A percentile compares a stretch with the other conserved stretches of the same genome.
Evolutionary conservation across 2,797 vertebrate species (phyloP).

Genomic region (Rachycentron canadum): DNA sequence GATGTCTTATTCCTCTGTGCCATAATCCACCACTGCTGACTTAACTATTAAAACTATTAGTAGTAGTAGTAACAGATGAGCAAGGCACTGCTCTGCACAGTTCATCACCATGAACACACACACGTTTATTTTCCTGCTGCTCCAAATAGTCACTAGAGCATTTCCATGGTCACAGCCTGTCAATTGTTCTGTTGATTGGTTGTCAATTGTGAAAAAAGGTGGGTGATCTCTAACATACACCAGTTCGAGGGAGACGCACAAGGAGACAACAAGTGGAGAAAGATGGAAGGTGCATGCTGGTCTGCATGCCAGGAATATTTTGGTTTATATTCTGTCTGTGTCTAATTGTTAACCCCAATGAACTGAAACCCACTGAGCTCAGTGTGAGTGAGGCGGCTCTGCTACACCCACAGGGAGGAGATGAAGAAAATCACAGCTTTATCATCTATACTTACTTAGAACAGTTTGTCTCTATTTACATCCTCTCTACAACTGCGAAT

Average conservation of each 20-base stretch:
- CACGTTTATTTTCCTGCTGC: not conserved
- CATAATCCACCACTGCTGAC: not conserved
- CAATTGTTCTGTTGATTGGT: not conserved
- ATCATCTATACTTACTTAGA: too few species aligned
- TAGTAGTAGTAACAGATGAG: not conserved
- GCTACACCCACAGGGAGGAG: not conserved
- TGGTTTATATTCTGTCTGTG: not conserved
- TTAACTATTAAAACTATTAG: not conserved
- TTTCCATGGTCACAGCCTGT: not conserved
- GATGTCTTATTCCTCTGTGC: not conserved
- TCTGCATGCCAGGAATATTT: not conserved
- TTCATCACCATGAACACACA: conserved; percentile 3
- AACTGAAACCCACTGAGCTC: not conserved
- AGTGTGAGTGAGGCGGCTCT: not conserved
- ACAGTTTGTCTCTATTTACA: too few species aligned
- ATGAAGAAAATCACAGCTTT: too few species aligned
- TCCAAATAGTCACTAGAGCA: not conserved
- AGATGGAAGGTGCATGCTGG: too few species aligned
- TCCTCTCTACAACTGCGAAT: too few species aligned
- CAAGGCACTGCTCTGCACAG: not conserved
- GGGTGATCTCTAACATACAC: not conserved
- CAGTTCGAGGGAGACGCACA: too few species aligned
- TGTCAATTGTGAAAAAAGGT: not conserved
- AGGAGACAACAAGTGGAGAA: not conserved
- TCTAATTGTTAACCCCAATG: not conserved